phyloP scores from a whole-genome alignment of 2,113 vertebrate genomes.

The Ophiodon elongatus region DNA sequence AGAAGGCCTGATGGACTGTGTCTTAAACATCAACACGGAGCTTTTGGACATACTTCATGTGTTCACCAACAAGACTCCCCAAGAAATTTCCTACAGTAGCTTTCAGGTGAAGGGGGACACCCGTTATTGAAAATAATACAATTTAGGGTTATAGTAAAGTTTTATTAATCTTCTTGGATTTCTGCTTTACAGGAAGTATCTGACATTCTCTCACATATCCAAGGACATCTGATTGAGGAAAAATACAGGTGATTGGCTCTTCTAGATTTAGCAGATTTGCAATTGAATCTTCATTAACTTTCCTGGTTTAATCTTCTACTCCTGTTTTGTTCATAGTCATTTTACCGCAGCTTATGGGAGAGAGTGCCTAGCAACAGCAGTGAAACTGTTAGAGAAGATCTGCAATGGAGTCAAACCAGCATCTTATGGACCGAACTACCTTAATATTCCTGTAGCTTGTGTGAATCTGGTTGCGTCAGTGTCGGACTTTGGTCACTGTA shows the following conservation, averaged over 20 bases:
- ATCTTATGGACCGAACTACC: not conserved
- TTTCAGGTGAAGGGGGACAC: constrained; percentile 69
- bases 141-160: not conserved
- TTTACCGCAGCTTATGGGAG: constrained; percentile 65
- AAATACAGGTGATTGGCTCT: constrained; percentile 76
- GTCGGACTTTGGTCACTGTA: constrained; percentile 48
- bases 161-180: constrained; percentile 4
- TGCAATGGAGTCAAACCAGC: constrained; percentile 60
- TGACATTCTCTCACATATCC: constrained; percentile 68
- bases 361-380: constrained; percentile 65
- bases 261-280: not conserved
- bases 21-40: constrained; percentile 51
- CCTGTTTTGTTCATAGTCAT: constrained; percentile 44
- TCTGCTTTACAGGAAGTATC: constrained; percentile 67
- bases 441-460: constrained; percentile 70
- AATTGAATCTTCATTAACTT: not conserved
- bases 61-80: constrained; percentile 65
- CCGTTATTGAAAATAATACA: not conserved
- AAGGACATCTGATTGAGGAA: constrained; percentile 65
- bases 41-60: constrained; percentile 82
- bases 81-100: fast-evolving
- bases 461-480: constrained; percentile 77
- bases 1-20: constrained; percentile 73
- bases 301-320: not conserved
- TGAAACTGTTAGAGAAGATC: constrained; percentile 79